Percentiles rank a stretch among this genome's conserved stretches.
Evolutionary conservation across 2,888 invertebrate species (phyloP).

Genomic region (Harpalus rufipes): DNA sequence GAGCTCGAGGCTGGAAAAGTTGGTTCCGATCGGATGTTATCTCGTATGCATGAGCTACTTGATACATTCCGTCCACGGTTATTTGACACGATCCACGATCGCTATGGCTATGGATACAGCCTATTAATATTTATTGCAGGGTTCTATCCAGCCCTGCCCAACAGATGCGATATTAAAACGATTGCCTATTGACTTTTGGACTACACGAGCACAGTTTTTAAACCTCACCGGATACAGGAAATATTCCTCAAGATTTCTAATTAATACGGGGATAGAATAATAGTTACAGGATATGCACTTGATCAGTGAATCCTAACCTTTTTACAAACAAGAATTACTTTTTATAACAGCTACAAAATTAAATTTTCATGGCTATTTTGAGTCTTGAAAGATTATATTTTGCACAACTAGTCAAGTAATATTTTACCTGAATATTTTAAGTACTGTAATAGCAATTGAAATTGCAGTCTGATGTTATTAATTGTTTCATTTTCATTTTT

Average conservation of each 20-base stretch:
- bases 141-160: conserved; percentile 3
- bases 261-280: neutral
- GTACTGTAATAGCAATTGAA: no score
- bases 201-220: neutral
- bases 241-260: neutral
- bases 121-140: conserved; percentile 58
- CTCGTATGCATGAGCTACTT: conserved; percentile 53
- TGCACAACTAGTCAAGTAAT: no score
- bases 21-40: conserved; percentile 34
- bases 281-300: no score
- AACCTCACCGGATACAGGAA: neutral
- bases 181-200: conserved; percentile 23
- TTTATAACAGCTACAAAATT: no score
- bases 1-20: neutral
- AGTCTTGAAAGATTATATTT: no score
- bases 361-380: no score
- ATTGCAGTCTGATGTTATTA: no score
- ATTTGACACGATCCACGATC: conserved; percentile 45
- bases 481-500: no score
- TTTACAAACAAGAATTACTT: no score
- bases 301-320: no score
- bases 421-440: no score
- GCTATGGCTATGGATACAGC: conserved; percentile 25
- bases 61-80: conserved; percentile 54
- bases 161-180: conserved; percentile 45